phyloP scores from a whole-genome alignment of 2,888 invertebrate genomes.

The Nomada flava region DNA sequence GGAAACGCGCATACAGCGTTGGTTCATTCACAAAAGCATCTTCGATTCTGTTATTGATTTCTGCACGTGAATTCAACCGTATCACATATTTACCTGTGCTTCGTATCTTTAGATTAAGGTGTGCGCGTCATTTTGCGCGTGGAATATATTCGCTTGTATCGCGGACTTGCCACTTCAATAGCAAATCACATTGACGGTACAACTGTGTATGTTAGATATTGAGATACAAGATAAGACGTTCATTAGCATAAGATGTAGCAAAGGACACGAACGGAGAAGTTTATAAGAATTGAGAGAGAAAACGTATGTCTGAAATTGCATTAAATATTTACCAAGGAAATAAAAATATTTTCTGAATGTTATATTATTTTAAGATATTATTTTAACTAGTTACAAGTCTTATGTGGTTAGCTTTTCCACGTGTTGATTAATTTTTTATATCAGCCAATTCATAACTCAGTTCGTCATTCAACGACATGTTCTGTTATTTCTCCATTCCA shows the following conservation, averaged over 20 bases:
- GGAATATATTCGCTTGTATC: too few species aligned
- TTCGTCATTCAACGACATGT: constrained; percentile 44
- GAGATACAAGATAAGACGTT: too few species aligned
- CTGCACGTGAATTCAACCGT: constrained; percentile 13
- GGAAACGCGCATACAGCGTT: constrained; percentile 23
- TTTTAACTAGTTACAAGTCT: neutral
- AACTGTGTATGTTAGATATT: too few species aligned
- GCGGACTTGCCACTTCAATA: neutral
- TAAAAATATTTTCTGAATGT: too few species aligned
- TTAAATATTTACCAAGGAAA: too few species aligned
- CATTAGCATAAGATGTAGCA: too few species aligned
- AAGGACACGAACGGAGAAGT: too few species aligned
- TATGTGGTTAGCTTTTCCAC: neutral
- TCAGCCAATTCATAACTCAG: constrained; percentile 52
- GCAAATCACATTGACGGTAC: too few species aligned
- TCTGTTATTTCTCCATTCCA: neutral
- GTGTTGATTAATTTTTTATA: constrained; percentile 29
- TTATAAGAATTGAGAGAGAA: too few species aligned
- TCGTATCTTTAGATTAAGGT: neutral
- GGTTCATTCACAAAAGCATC: constrained; percentile 41
- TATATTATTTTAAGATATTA: too few species aligned
- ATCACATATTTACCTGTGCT: neutral
- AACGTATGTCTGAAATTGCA: too few species aligned
- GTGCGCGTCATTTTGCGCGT: neutral
- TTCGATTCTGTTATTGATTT: constrained; percentile 22